Evolutionary conservation across 2,113 vertebrate genomes (phyloP).

Genomic region (Planiliza haematocheilus): DNA sequence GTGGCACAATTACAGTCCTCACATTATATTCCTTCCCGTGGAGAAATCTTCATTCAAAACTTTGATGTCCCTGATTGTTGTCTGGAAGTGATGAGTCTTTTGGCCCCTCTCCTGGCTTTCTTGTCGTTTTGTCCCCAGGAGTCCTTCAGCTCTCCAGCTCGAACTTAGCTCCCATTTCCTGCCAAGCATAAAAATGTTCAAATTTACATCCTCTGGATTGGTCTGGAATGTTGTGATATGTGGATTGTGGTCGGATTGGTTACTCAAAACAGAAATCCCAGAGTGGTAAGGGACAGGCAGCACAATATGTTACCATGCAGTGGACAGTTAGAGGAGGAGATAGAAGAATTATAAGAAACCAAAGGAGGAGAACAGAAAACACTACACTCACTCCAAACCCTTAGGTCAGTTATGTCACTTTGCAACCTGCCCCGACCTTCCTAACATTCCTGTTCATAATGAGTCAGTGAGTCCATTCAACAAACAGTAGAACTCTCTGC

Average conservation of each 20-base stretch:
- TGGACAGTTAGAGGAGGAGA: constrained; percentile 4
- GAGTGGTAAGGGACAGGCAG: constrained; percentile 34
- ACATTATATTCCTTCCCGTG: constrained; percentile 26
- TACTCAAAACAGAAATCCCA: constrained; percentile 49
- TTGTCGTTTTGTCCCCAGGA: constrained; percentile 10
- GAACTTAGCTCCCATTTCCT: constrained; percentile 57
- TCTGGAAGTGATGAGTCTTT: constrained; percentile 19
- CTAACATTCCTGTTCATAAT: constrained; percentile 17
- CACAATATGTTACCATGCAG: constrained; percentile 12
- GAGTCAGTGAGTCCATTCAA: constrained; percentile 48
- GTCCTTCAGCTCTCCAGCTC: constrained; percentile 26
- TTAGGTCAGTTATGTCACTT: constrained; percentile 20
- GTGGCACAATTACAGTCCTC: constrained; percentile 9
- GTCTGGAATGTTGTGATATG: constrained; percentile 63
- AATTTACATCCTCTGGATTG: constrained; percentile 38
- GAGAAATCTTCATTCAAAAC: constrained; percentile 14
- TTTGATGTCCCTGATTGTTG: constrained; percentile 3
- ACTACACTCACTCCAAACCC: not conserved
- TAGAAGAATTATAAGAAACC: not conserved
- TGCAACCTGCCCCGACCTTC: constrained; percentile 6
- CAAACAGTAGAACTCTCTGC: constrained; percentile 14
- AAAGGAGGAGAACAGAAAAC: not conserved
- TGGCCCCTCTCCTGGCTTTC: constrained; percentile 21
- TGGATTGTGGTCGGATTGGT: constrained; percentile 63
- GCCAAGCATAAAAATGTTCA: constrained; percentile 62